phyloP scores from a whole-genome alignment of 1,140 invertebrate genomes.

The Drosophila burlai region DNA sequence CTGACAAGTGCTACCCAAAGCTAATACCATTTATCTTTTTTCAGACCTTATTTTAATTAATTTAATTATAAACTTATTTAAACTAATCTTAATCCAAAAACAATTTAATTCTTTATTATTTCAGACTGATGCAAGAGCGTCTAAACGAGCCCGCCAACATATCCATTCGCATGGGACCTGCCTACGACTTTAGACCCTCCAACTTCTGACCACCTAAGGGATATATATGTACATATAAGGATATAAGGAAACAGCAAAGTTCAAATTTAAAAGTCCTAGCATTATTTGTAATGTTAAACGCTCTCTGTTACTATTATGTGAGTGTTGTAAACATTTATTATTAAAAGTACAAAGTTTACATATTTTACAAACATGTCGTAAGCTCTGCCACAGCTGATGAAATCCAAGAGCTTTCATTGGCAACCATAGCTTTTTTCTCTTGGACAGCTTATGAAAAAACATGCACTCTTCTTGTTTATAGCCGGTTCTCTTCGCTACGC shows the following conservation, averaged over 20 bases:
- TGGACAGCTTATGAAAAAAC: neutral
- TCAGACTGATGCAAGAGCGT: constrained; percentile 55
- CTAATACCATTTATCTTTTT: no score
- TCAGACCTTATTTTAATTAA: neutral
- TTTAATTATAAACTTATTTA: neutral
- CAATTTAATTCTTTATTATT: neutral
- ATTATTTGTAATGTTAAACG: constrained; percentile 11
- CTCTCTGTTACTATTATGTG: neutral
- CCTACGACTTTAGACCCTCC: constrained; percentile 58
- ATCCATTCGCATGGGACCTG: constrained; percentile 65
- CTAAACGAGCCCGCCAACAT: constrained; percentile 62
- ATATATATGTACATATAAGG: neutral
- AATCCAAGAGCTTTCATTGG: constrained; percentile 2
- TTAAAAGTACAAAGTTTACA: constrained; percentile 18
- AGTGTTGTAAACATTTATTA: constrained; percentile 34
- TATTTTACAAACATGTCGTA: constrained; percentile 22
- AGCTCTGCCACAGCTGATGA: constrained; percentile 31
- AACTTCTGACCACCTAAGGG: constrained; percentile 26
- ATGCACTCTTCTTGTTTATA: constrained; percentile 31
- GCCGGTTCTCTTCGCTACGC: constrained; percentile 55
- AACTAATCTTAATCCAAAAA: neutral
- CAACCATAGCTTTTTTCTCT: constrained; percentile 15
- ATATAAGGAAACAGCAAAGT: neutral
- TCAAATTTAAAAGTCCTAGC: constrained; percentile 21
- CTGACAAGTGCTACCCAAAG: no score